Base-by-base conservation (phyloP, 2,888 invertebrate genomes). In the Fragum whitleyi region DNA sequence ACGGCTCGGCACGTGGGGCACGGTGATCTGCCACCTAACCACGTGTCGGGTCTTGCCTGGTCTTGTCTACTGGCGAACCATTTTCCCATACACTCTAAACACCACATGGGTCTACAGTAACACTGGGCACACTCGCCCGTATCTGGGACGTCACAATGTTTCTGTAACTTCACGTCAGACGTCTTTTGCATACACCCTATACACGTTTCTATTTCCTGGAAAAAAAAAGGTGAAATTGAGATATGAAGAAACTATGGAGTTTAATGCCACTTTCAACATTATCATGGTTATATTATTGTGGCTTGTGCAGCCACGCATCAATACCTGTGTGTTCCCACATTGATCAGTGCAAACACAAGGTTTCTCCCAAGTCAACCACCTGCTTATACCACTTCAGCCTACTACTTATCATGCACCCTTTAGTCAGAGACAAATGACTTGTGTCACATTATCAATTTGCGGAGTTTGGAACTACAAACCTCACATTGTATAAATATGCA, bases 51-150 rank as follows among this genome's bases (percentile, higher is more conserved):
- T 81, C 95, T 95, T 36, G 95, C 94, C 84, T 96, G 95, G 88
- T 96, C 95, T 93, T 97, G 97, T 57, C 97, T 95, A 65, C 97
- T 96, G 19, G 97, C 97, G 95, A 97, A 98, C 95, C 95, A 94
- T 84, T 93, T 93, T 21, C 94, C 94, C 91, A 95, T 89, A 81
- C 93, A 98, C 86, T 96, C 96, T 28, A 96, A 94, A 94, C 98
- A 98, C 98, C 98, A 98, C 96, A 98, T 96, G 29, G 97, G 98
- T 72, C 97, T 96, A 93, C 97, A 97, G 91, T 96, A 96, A 91
- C 97, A 97, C 71, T 93, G 94, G 21, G 92, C 95, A 69, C 96
- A 96, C 72, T 94, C 94, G 2, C 81, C 81, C 0, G 26, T 51
- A 3, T 85, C 74, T 0, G 68, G 59, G 26, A 87, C 87, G 29